A percentile compares a stretch with the other conserved stretches of the same genome.
These are phyloP conservation scores for Erebia aethiops DNA, from an alignment of 2,888 invertebrate species.

Conservation along the genomic window DNA sequence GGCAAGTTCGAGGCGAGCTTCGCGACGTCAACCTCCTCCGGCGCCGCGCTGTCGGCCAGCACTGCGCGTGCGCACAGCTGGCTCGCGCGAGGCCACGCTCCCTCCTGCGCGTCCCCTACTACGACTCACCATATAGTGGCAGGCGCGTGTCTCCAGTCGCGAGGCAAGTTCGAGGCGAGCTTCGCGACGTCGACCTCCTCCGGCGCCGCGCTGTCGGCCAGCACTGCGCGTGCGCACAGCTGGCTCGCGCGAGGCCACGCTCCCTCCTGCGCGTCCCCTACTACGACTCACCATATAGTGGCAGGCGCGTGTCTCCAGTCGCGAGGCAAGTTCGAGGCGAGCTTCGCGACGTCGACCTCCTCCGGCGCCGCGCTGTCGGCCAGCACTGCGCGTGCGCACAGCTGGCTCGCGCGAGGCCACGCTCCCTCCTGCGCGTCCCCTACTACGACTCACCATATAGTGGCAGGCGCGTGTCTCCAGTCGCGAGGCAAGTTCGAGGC, in stretches of 20 bases:
- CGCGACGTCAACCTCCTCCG: slow-evolving; percentile 36
- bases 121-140: slow-evolving; percentile 60
- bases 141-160: slow-evolving; percentile 44
- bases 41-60: slow-evolving; percentile 44
- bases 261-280: slow-evolving; percentile 41
- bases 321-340: slow-evolving; percentile 44
- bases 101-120: slow-evolving; percentile 44
- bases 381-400: slow-evolving; percentile 43
- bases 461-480: slow-evolving; percentile 32
- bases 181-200: slow-evolving; percentile 38
- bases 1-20: slow-evolving; percentile 45
- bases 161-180: slow-evolving; percentile 44
- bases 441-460: slow-evolving; percentile 56
- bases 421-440: slow-evolving; percentile 40
- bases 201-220: slow-evolving; percentile 44
- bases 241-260: slow-evolving; percentile 59
- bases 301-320: slow-evolving; percentile 44
- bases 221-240: slow-evolving; percentile 50
- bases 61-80: slow-evolving; percentile 50
- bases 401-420: neutral
- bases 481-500: slow-evolving; percentile 49
- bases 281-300: slow-evolving; percentile 57
- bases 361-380: slow-evolving; percentile 40
- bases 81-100: slow-evolving; percentile 59
- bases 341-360: slow-evolving; percentile 38